A percentile compares a stretch with the other conserved stretches of the same genome.
Evolutionary conservation across 35 echinoderm and acorn worm species (phyloP).

Genomic region (Ptychodera flava): DNA sequence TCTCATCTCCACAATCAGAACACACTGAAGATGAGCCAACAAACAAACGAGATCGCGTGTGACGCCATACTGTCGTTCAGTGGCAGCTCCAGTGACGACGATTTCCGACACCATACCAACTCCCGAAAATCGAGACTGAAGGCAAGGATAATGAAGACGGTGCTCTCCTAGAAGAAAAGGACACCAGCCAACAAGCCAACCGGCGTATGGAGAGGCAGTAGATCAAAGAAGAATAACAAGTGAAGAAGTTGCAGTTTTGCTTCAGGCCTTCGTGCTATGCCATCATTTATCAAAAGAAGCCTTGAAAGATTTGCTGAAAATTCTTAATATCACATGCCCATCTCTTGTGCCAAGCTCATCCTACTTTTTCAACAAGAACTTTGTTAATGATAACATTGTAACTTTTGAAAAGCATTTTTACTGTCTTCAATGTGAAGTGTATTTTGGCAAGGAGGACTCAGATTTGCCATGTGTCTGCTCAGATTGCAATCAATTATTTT

Average conservation of each 20-base stretch:
- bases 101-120: too few species aligned
- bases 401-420: neutral
- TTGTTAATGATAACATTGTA: neutral
- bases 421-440: neutral
- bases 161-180: too few species aligned
- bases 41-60: too few species aligned
- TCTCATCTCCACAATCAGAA: too few species aligned
- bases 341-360: neutral
- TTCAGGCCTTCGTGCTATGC: neutral
- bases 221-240: neutral
- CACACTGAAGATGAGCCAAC: too few species aligned
- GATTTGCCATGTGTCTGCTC: neutral
- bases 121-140: too few species aligned
- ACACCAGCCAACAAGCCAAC: too few species aligned
- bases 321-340: neutral
- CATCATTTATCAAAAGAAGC: neutral
- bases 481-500: neutral
- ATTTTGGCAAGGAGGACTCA: neutral
- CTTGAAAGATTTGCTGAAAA: neutral
- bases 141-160: too few species aligned
- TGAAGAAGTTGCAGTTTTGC: neutral
- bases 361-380: neutral
- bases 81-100: too few species aligned
- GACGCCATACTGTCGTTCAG: too few species aligned
- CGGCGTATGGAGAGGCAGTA: neutral